These are phyloP conservation scores for Drosophila takahashii DNA, from an alignment of 1,140 invertebrate genomes.

Conservation along the genomic window DNA sequence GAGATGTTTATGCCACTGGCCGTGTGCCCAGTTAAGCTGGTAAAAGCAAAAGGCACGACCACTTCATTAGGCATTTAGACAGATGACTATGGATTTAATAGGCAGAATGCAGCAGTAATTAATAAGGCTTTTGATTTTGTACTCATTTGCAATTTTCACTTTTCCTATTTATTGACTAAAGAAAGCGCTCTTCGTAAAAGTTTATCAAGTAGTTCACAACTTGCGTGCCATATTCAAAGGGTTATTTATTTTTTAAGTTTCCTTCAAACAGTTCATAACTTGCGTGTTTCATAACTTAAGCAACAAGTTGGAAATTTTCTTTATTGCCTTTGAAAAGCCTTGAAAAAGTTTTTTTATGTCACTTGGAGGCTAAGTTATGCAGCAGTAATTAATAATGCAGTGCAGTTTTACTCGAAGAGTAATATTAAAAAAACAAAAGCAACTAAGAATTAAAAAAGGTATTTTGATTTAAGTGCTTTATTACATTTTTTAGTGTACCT, in stretches of 20 bases:
- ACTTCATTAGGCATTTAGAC: slow-evolving; percentile 43
- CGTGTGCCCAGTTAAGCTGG: slow-evolving; percentile 23
- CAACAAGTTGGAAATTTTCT: slow-evolving; percentile 10
- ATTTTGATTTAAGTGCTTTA: no score
- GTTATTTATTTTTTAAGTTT: slow-evolving; percentile 8
- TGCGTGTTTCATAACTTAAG: slow-evolving; percentile 16
- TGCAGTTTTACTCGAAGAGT: neutral
- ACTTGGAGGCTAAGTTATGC: neutral
- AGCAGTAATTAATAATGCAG: slow-evolving; percentile 12
- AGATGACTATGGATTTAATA: slow-evolving; percentile 21
- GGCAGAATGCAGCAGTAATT: slow-evolving; percentile 30
- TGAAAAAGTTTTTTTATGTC: neutral
- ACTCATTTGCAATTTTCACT: slow-evolving; percentile 10
- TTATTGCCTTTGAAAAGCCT: neutral
- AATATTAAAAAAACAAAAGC: neutral
- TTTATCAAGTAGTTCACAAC: slow-evolving; percentile 9
- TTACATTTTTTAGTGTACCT: no score
- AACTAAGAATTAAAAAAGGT: no score
- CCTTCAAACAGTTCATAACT: slow-evolving; percentile 4
- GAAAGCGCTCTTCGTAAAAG: neutral
- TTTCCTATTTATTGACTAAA: neutral
- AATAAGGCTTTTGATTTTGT: slow-evolving; percentile 22
- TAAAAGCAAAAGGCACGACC: slow-evolving; percentile 21
- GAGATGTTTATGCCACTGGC: slow-evolving; percentile 23
- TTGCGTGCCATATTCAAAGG: slow-evolving; percentile 10